Evolutionary conservation across 2,888 invertebrate species (phyloP).

Genomic region (Lasioglossum lativentre): DNA sequence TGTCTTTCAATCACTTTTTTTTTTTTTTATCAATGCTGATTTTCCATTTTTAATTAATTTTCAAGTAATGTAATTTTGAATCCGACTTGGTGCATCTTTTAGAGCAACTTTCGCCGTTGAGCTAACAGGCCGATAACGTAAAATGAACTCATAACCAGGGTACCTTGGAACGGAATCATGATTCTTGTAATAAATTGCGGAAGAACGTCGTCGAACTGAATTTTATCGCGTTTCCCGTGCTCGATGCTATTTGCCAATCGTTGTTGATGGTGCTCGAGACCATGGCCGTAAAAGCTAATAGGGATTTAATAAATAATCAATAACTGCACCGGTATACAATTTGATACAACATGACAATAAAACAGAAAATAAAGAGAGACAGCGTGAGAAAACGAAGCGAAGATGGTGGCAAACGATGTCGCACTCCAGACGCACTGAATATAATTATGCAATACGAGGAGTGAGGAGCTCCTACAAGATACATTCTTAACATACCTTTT

Average conservation of each 20-base stretch:
- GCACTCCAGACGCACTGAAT: background rate
- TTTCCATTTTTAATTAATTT: too few relatives aligned
- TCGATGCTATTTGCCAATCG: slow-evolving; percentile 1
- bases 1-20: too few relatives aligned
- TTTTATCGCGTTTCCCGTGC: background rate
- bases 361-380: background rate
- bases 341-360: background rate
- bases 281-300: background rate
- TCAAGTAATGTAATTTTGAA: too few relatives aligned
- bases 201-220: background rate
- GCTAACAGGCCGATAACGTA: background rate
- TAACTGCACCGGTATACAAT: background rate
- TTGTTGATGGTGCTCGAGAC: slow-evolving; percentile 3
- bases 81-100: too few relatives aligned
- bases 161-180: background rate
- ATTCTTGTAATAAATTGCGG: background rate
- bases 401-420: background rate
- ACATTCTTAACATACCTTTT: too few relatives aligned
- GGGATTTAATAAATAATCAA: slow-evolving; percentile 1
- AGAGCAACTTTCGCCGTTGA: too few relatives aligned
- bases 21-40: too few relatives aligned
- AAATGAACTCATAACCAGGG: background rate
- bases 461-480: background rate
- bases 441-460: background rate
- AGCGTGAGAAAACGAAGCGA: background rate